Evolutionary conservation across 1,140 invertebrate species (phyloP).

Genomic region (Drosophila prosaltans): DNA sequence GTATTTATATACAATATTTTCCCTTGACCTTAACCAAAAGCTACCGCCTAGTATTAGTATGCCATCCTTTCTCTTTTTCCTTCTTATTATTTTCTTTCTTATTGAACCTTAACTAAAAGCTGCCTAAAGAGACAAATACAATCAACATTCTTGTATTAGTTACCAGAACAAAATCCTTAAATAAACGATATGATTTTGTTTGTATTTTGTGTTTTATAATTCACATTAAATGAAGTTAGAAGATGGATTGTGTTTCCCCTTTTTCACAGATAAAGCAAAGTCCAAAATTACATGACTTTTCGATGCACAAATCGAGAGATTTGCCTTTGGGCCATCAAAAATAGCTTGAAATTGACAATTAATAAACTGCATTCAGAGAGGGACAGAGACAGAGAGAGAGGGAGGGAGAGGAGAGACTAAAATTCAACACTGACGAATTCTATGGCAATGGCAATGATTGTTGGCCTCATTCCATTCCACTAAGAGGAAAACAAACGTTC

Average conservation of each 20-base stretch:
- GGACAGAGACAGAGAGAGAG: background rate
- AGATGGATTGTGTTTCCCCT: background rate
- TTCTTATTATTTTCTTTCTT: too few relatives aligned
- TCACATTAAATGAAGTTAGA: background rate
- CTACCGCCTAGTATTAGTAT: too few relatives aligned
- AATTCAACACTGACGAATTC: conserved; percentile 35
- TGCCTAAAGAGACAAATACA: too few relatives aligned
- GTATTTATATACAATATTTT: too few relatives aligned
- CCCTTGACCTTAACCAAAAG: too few relatives aligned
- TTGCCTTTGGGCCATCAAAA: conserved; percentile 37
- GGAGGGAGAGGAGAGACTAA: background rate
- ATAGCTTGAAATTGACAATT: conserved; percentile 68
- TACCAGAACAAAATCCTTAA: too few relatives aligned
- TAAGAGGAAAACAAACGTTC: background rate
- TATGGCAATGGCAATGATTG: conserved; percentile 7
- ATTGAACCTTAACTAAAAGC: too few relatives aligned
- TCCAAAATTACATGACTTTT: background rate
- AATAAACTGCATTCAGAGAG: conserved; percentile 64
- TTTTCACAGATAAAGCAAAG: background rate
- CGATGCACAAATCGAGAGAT: background rate
- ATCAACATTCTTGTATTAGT: too few relatives aligned
- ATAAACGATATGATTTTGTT: background rate
- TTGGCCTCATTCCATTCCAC: too few relatives aligned
- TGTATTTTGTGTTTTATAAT: background rate
- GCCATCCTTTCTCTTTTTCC: too few relatives aligned